phyloP scores from a whole-genome alignment of 2,888 invertebrate species.

The Catocala fraxini region DNA sequence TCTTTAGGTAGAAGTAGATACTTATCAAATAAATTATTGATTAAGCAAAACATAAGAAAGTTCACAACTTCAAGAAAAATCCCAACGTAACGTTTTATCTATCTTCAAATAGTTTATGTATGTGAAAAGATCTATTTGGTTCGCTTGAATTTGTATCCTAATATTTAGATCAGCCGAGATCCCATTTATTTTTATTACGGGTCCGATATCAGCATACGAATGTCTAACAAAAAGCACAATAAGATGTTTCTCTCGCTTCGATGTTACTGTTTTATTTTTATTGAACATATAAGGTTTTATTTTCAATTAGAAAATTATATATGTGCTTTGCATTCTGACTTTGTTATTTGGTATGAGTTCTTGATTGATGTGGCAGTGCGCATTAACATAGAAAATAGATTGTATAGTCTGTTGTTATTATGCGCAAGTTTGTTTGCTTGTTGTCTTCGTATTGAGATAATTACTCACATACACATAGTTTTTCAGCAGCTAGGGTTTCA shows the following conservation, averaged over 20 bases:
- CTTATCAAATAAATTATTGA: neutral
- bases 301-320: slow-evolving; percentile 33
- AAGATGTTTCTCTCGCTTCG: slow-evolving; percentile 57
- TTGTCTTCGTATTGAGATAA: too few species aligned
- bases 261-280: slow-evolving; percentile 24
- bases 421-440: too few species aligned
- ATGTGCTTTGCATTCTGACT: neutral
- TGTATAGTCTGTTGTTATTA: too few species aligned
- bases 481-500: too few species aligned
- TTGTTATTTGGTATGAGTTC: too few species aligned
- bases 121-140: slow-evolving; percentile 56
- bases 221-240: slow-evolving; percentile 69
- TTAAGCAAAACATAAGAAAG: neutral
- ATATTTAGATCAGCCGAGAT: slow-evolving; percentile 76
- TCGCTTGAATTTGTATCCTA: slow-evolving; percentile 70
- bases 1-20: too few species aligned
- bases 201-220: slow-evolving; percentile 76
- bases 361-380: neutral
- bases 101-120: slow-evolving; percentile 42
- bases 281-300: slow-evolving; percentile 26
- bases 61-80: neutral
- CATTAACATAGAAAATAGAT: too few species aligned
- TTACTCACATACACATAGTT: too few species aligned
- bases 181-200: slow-evolving; percentile 79
- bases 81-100: slow-evolving; percentile 23